These are phyloP conservation scores for Harpalus rubripes DNA, from an alignment of 2,888 invertebrate species.

Conservation along the genomic window DNA sequence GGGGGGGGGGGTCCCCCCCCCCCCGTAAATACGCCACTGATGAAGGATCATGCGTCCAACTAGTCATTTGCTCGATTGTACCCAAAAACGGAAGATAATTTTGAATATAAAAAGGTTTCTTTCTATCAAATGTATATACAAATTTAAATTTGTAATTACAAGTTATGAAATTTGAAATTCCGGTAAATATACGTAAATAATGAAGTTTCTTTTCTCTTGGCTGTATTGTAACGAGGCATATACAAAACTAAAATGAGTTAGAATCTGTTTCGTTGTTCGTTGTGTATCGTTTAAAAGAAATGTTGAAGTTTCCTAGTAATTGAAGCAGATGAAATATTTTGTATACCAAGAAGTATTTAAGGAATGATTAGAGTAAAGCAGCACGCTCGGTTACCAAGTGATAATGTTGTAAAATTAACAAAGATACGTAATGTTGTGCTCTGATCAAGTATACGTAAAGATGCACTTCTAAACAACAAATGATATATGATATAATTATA, in stretches of 20 bases:
- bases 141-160: neutral
- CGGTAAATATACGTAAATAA: neutral
- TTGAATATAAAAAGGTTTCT: neutral
- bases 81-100: neutral
- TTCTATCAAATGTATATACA: neutral
- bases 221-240: slow-evolving; percentile 28
- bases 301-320: slow-evolving; percentile 64
- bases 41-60: neutral
- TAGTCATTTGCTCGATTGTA: neutral
- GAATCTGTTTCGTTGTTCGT: slow-evolving; percentile 20
- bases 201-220: slow-evolving; percentile 18
- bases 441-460: slow-evolving; percentile 66
- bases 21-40: no score
- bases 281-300: slow-evolving; percentile 57
- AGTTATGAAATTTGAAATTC: neutral
- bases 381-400: slow-evolving; percentile 65
- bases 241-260: slow-evolving; percentile 26
- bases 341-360: slow-evolving; percentile 67
- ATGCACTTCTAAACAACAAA: slow-evolving; percentile 62
- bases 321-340: slow-evolving; percentile 66
- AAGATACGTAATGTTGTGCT: slow-evolving; percentile 68
- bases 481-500: slow-evolving; percentile 63
- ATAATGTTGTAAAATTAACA: slow-evolving; percentile 64
- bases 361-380: slow-evolving; percentile 61
- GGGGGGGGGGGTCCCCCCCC: no score